Evolutionary conservation across 2,113 vertebrate genomes (phyloP).

Genomic region (Zapornia atra): DNA sequence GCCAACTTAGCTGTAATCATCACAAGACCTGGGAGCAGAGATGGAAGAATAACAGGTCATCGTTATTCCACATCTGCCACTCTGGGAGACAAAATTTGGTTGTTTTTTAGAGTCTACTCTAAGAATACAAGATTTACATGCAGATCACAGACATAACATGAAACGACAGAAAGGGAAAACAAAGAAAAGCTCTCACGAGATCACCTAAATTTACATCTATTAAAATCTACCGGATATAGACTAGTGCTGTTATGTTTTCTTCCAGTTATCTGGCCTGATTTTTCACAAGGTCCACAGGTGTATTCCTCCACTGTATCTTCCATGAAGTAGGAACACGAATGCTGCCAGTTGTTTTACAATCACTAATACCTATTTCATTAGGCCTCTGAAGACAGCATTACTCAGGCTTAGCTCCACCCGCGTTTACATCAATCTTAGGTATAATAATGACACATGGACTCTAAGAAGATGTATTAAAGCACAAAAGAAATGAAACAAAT

Average conservation of each 20-base stretch:
- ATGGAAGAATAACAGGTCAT: not conserved
- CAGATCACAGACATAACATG: not conserved
- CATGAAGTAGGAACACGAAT: not conserved
- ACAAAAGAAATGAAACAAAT: not conserved
- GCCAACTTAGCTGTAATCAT: not conserved
- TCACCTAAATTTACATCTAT: not conserved
- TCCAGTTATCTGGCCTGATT: not conserved
- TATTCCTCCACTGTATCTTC: not conserved
- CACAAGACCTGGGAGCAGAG: not conserved
- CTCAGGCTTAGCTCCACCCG: not conserved
- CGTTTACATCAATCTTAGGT: not conserved
- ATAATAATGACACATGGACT: not conserved
- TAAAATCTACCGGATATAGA: not conserved
- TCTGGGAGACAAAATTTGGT: not conserved
- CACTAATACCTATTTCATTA: not conserved
- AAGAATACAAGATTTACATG: not conserved
- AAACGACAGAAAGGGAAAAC: not conserved
- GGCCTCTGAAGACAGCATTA: not conserved
- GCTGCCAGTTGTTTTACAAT: not conserved
- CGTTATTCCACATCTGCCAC: not conserved
- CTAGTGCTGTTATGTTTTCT: not conserved
- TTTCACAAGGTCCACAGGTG: not conserved
- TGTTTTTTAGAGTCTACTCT: not conserved
- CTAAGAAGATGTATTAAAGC: not conserved
- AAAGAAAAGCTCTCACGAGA: not conserved